Evolutionary conservation across 2,113 vertebrate genomes (phyloP), one percentile per base, ranked within the genome.

Genomic region (Nothocercus julius): DNA sequence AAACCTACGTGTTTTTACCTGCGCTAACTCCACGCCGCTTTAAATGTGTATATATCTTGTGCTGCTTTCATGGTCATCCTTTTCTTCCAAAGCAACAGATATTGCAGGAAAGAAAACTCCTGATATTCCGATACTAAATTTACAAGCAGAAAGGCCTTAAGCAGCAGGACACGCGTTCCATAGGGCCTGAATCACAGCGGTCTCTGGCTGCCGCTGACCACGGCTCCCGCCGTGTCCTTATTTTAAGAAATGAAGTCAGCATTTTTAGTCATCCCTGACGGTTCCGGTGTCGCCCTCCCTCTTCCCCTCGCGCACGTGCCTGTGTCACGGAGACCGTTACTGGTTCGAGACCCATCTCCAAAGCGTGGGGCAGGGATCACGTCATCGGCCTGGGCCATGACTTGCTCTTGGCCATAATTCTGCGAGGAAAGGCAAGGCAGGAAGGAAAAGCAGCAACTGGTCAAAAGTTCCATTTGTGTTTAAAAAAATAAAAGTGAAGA

Each of bases 351-450:
- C 3, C 42, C 51, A 62, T 90, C 81, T 79, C 89, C 75, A 59
- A 34, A 91, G 92, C 88, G 30, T 0, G 17, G 72, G 53, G 79
- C 86, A 81, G 59, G 75, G 45, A 6, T 94, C 70, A 58, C 70
- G 28, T 92, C n/a, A 93, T 45, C 25, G 0, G 44, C 34, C 59
- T 1, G 74, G 62, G 62, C 9, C 42, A 30, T 38, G 15, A 38
- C 73, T 84, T 4, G n/a, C 81, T 72, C 59, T 51, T 75, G 92
- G n/a, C 40, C 9, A 36, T 59, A 96, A 96, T 97, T 95, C 94
- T 95, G 73, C 88, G 96, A 96, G 97, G 95, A 95, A 95, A 93
- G 95, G 96, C 79, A 94, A 90, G 82, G 62, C 96, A 97, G 97
- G 97, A 97, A 98, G 96, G 96, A 97, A 97, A 92, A 92, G 56